These are phyloP conservation scores for Narcine bancroftii DNA, from an alignment of 2,113 vertebrate species.

Conservation along the genomic window DNA sequence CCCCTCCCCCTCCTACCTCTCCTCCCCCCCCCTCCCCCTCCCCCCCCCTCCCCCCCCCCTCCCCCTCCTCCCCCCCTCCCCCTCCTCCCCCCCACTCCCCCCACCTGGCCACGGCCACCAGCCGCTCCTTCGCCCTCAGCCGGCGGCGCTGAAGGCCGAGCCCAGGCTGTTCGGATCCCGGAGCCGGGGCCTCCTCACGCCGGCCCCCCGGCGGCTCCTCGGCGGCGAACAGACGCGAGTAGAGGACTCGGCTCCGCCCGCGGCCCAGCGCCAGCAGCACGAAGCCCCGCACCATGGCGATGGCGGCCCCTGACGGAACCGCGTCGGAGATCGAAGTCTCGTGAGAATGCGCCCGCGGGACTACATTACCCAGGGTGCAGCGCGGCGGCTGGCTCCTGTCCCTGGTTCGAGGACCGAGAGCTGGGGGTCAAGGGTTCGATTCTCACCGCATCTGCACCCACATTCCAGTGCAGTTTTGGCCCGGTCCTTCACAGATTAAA, in stretches of 20 bases:
- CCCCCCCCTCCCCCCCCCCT: background rate
- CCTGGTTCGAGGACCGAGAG: too few relatives aligned
- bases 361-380: too few relatives aligned
- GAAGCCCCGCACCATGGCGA: constrained; percentile 19
- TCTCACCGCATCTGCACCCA: too few relatives aligned
- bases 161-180: too few relatives aligned
- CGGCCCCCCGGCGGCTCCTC: background rate
- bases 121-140: background rate
- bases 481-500: too few relatives aligned
- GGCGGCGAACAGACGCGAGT: background rate
- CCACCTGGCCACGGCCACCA: constrained; percentile 6
- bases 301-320: background rate
- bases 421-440: too few relatives aligned
- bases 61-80: background rate
- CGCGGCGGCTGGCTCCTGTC: too few relatives aligned
- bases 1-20: background rate
- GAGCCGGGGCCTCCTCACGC: background rate
- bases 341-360: too few relatives aligned
- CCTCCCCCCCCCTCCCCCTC: background rate
- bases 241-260: background rate
- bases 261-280: background rate
- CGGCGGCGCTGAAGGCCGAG: background rate
- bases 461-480: too few relatives aligned
- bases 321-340: too few relatives aligned
- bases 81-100: background rate